Base-by-base conservation (phyloP, 2,113 vertebrate species). In the Sinosuthora webbiana region DNA sequence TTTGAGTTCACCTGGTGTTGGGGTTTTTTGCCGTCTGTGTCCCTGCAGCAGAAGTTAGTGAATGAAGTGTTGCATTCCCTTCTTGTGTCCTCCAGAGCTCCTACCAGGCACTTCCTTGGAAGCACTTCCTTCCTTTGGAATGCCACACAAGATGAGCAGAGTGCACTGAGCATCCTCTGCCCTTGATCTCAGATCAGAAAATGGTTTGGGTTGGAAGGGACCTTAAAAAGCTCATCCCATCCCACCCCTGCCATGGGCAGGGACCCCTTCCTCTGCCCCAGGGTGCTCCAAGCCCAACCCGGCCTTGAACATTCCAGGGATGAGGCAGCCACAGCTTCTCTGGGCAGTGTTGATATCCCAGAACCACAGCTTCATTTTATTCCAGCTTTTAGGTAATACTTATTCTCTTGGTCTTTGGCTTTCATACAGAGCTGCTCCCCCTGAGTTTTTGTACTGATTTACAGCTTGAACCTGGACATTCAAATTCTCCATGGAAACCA, bases 401-500 rank as follows among this genome's bases (percentile, higher is more conserved):
- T 94, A 19, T 74, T 87, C 52, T 67, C 33, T 18, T 45, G 50
- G 8, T 41, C 52, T 94, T 68, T 42, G 42, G 30, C 47, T 56
- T 87, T 71, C 44, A 5, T 59, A 27, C 41, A 42, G 33, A 91
- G 69, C 69, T 27, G 37, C 12, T 28, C 13, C 55, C 28, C 19
- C 20, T 3, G 19, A 45, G 64, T 59, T 74, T 84, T 84, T 80
- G 30, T 35, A 19, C 63, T 80, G 91, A 83, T 79, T 84, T 87
- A 52, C 35, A 71, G 35, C 49, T 76, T 56, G 79, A 88, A 79
- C 75, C 62, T 67, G 83, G 69, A 45, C 56, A 22, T 95, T 95
- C 5, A 3, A 33, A 82, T 91, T 94, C 92, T 96, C 81, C 69
- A n/a, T 91, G 91, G 89, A 96, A 95, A 93, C 92, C 89, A 78